A percentile compares a stretch with the other conserved stretches of the same genome.
phyloP scores from a whole-genome alignment of 2,797 vertebrate species.

The Channallabes apus region DNA sequence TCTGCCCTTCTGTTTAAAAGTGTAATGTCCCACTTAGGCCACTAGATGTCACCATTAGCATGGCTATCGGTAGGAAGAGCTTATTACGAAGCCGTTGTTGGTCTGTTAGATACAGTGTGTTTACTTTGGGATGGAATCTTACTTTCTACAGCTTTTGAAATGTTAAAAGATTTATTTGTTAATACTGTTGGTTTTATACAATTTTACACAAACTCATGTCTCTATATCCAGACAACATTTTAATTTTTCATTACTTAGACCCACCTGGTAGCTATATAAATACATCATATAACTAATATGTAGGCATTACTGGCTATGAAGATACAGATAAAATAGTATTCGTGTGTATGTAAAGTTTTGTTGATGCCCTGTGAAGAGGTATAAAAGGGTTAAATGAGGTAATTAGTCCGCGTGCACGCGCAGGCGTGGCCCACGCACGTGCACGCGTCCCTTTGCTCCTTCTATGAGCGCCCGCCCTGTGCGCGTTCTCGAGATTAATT shows the following conservation, averaged over 20 bases:
- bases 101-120: background rate
- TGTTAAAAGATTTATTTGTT: too few species aligned
- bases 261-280: background rate
- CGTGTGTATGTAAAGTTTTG: background rate
- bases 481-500: conserved; percentile 72
- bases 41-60: conserved; percentile 46
- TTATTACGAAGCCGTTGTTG: background rate
- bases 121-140: background rate
- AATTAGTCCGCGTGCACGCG: conserved; percentile 68
- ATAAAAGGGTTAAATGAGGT: conserved; percentile 23
- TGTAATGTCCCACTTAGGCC: conserved; percentile 16
- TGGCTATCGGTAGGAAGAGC: too few species aligned
- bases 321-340: too few species aligned
- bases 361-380: background rate
- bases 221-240: background rate
- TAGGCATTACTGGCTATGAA: background rate
- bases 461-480: conserved; percentile 52
- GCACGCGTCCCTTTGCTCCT: conserved; percentile 65
- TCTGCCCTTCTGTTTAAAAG: background rate
- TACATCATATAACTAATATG: background rate
- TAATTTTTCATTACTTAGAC: background rate
- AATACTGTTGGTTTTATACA: too few species aligned
- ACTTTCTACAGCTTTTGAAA: background rate
- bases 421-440: conserved; percentile 77
- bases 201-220: background rate